Percentiles rank a stretch among this genome's conserved stretches.
phyloP scores from a whole-genome alignment of 2,113 vertebrate genomes.

The Progne subis region DNA sequence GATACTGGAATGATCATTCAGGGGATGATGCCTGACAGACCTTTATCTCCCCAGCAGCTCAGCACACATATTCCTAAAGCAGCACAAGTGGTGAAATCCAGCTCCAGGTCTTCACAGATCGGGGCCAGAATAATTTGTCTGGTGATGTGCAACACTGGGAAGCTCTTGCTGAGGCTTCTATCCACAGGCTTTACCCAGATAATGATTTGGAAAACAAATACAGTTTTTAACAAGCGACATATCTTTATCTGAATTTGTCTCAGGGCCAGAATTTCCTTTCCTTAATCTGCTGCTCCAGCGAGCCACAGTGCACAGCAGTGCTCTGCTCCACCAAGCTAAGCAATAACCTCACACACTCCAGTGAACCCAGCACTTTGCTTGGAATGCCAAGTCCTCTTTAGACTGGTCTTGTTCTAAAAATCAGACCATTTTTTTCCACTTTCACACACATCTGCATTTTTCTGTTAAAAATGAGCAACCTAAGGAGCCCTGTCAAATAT shows the following conservation, averaged over 20 bases:
- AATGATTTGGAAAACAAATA: background rate
- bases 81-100: background rate
- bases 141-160: background rate
- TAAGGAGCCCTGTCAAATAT: background rate
- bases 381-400: background rate
- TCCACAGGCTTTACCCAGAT: background rate
- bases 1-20: background rate
- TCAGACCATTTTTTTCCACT: background rate
- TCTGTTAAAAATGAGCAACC: background rate
- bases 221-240: background rate
- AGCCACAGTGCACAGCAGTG: background rate
- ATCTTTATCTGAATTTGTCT: slow-evolving; percentile 7
- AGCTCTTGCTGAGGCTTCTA: background rate
- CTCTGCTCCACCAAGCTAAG: background rate
- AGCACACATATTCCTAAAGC: background rate
- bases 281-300: background rate
- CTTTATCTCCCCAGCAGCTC: background rate
- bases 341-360: background rate
- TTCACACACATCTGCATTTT: background rate
- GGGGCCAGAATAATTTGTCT: background rate
- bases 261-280: background rate
- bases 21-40: background rate
- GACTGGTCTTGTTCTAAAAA: background rate
- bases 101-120: background rate
- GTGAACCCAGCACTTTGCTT: background rate